These are phyloP conservation scores for Lepidotrigona ventralis DNA, from an alignment of 1,140 invertebrate species.

Conservation along the genomic window DNA sequence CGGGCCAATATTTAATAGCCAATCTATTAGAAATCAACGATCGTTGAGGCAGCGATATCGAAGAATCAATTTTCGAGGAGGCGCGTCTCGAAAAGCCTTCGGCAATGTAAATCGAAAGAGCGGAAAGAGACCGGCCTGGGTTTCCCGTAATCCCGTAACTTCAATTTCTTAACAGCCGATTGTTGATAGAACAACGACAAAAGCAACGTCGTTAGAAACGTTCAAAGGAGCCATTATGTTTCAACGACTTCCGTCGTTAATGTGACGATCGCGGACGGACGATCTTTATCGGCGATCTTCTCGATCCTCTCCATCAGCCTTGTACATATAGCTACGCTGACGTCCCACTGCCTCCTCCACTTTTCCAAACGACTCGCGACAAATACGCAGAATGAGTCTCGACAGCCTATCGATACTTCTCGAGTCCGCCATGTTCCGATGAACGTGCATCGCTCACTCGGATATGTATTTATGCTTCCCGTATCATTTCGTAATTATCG, in stretches of 20 bases:
- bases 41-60: neutral
- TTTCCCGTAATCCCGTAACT: constrained; percentile 41
- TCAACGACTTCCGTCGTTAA: constrained; percentile 62
- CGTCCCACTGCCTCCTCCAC: neutral
- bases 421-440: constrained; percentile 69
- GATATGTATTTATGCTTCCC: constrained; percentile 78
- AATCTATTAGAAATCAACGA: constrained; percentile 5
- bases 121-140: constrained; percentile 13
- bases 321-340: constrained; percentile 24
- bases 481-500: constrained; percentile 81
- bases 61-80: constrained; percentile 1
- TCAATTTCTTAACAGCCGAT: constrained; percentile 40
- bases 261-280: constrained; percentile 59
- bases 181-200: constrained; percentile 45
- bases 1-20: neutral
- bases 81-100: neutral
- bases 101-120: constrained; percentile 17
- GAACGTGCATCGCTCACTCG: constrained; percentile 70
- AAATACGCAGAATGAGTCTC: constrained; percentile 74
- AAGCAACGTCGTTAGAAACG: constrained; percentile 52
- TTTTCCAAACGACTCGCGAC: constrained; percentile 64
- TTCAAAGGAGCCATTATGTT: constrained; percentile 63
- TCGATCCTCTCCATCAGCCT: constrained; percentile 52
- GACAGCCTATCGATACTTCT: constrained; percentile 76
- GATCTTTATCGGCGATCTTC: constrained; percentile 62